Base-by-base conservation (phyloP, 1,140 invertebrate species). In the Ctenoplectra terminalis region DNA sequence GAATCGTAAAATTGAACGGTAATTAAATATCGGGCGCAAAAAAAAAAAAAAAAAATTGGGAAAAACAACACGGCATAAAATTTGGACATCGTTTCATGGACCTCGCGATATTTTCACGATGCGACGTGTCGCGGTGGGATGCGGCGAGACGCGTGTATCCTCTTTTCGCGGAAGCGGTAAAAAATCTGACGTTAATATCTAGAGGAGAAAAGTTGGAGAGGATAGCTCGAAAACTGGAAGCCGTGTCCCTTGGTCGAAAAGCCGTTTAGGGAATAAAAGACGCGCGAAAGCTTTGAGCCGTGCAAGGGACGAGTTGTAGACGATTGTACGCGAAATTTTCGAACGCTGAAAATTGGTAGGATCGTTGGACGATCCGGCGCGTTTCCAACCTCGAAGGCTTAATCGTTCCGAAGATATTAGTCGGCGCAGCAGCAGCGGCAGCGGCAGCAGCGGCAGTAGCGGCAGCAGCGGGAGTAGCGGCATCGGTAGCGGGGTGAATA, bases 401-500 rank as follows among this genome's bases (percentile, higher is more conserved):
- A 83, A 88, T 88, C 81, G 82, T 81, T 81, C 82, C 72, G 70
- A 84, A 79, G 87, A 90, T 88, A 87, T 87, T 79, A 84, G 73
- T n/a, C 43, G 64, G 26, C 20, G 56, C 50, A 82, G 69, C 87
- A 9, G n/a, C n/a, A n/a, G n/a, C n/a, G n/a, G n/a, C n/a, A n/a
- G n/a, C n/a, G n/a, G n/a, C n/a, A n/a, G n/a, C n/a, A n/a, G n/a
- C n/a, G n/a, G n/a, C n/a, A n/a, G n/a, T n/a, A n/a, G n/a, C n/a
- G n/a, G n/a, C n/a, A n/a, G n/a, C n/a, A n/a, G n/a, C n/a, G n/a
- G n/a, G n/a, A n/a, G n/a, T n/a, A n/a, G n/a, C n/a, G n/a, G n/a
- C n/a, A n/a, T n/a, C n/a, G n/a, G n/a, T n/a, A n/a, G n/a, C n/a
- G 85, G 84, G 85, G 86, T 85, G 87, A 89, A 89, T 91, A 92